phyloP scores from a whole-genome alignment of 2,797 vertebrate genomes.

The Zenarchopterus dispar region DNA sequence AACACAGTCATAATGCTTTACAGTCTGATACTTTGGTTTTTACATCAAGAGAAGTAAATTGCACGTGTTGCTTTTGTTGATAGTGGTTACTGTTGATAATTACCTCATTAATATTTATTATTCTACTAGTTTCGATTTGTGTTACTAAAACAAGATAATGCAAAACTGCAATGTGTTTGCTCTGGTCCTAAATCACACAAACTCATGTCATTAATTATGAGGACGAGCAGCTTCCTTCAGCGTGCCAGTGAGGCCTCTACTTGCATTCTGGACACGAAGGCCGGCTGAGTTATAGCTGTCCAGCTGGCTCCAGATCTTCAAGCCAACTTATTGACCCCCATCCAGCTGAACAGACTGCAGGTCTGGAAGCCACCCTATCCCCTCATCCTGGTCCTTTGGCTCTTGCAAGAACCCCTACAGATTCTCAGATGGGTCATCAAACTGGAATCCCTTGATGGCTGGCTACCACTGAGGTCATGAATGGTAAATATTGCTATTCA shows the following conservation, averaged over 20 bases:
- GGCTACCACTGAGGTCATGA: conserved; percentile 63
- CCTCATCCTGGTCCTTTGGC: conserved; percentile 54
- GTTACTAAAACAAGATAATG: conserved; percentile 17
- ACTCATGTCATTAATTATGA: conserved; percentile 74
- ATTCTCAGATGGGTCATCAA: conserved; percentile 79
- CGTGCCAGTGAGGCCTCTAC: conserved; percentile 62
- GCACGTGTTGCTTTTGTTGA: conserved; percentile 27
- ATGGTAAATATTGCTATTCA: conserved; percentile 63
- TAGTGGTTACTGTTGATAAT: conserved; percentile 16
- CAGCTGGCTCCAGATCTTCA: conserved; percentile 73
- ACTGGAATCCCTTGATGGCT: conserved; percentile 61
- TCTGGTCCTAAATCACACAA: conserved; percentile 38
- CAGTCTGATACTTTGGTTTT: conserved; percentile 35
- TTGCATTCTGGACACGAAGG: conserved; percentile 71
- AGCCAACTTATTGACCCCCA: conserved; percentile 67
- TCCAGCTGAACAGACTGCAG: conserved; percentile 73
- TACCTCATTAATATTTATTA: background rate
- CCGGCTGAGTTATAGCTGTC: conserved; percentile 72
- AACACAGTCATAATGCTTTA: conserved; percentile 36
- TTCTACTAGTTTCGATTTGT: background rate
- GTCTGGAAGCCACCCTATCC: conserved; percentile 60
- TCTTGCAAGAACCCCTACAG: conserved; percentile 56
- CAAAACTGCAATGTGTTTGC: conserved; percentile 39
- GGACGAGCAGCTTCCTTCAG: conserved; percentile 56
- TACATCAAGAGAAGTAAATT: conserved; percentile 13